Evolutionary conservation across 2,888 invertebrate species (phyloP).

Genomic region (Crioceris asparagi): DNA sequence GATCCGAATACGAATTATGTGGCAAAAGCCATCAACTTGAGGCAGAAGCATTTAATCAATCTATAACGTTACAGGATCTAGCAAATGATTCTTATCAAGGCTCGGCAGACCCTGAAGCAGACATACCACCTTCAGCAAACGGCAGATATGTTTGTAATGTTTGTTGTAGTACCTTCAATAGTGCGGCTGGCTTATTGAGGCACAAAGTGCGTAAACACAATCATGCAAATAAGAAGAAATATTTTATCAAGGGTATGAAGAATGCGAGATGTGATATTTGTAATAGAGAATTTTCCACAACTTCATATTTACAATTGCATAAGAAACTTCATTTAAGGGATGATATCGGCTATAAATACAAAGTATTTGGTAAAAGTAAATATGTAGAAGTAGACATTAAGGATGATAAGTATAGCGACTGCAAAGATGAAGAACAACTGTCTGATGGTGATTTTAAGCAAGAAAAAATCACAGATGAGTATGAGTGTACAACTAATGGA

Average conservation of each 20-base stretch:
- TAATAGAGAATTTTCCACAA: constrained; percentile 34
- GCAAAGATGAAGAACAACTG: constrained; percentile 6
- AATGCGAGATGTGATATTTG: constrained; percentile 36
- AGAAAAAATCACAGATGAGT: constrained; percentile 3
- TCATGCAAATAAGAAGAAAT: constrained; percentile 30
- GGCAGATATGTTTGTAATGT: constrained; percentile 28
- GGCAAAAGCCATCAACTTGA: constrained; percentile 25
- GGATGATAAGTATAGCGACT: constrained; percentile 12
- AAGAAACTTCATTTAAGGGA: constrained; percentile 32
- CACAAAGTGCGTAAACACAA: constrained; percentile 34
- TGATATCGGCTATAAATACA: constrained; percentile 31
- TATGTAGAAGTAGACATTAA: constrained; percentile 18
- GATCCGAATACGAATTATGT: constrained; percentile 27
- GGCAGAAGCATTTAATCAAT: constrained; percentile 22
- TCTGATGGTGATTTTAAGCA: constrained; percentile 8
- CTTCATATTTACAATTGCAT: constrained; percentile 34
- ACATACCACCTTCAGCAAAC: constrained; percentile 19
- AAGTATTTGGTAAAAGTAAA: constrained; percentile 30
- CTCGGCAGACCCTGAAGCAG: constrained; percentile 15
- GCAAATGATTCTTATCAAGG: constrained; percentile 16
- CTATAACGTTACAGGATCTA: constrained; percentile 31
- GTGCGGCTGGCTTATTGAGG: constrained; percentile 29
- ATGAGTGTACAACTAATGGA: constrained; percentile 2
- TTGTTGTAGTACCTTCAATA: constrained; percentile 28
- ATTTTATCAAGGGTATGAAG: constrained; percentile 36